Evolutionary conservation across 2,797 vertebrate species (phyloP), one percentile per base, ranked within the genome.

Genomic region (Catamblyrhynchus diadema): DNA sequence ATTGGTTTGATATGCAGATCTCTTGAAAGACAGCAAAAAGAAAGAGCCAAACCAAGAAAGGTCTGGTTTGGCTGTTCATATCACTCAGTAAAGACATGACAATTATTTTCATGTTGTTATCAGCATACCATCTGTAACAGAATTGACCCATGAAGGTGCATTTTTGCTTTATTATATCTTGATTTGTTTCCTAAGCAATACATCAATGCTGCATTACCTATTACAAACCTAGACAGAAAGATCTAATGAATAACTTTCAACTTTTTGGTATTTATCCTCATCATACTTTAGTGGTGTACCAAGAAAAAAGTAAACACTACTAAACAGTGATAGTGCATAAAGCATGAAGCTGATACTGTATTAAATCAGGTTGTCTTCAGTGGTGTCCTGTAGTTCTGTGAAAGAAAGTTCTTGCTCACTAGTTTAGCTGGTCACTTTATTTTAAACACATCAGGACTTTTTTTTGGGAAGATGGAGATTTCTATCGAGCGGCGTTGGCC

Each of bases 401-500:
- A 81, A 81, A 64, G 64, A 20, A 67, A 53, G 37, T 71, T 92
- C 84, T 93, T 95, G 70, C 77, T 93, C 64, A 17, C 69, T 94
- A 85, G 48, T 86, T 89, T 65, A 84, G 75, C 96, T 93, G 65
- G 60, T 80, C 73, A 95, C 66, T 77, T 88, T 67, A 94, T 96
- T 98, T 94, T 65, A 96, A 97, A 96, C 74, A 47, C 93, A 97
- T 88, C 91, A 93, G 94, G 83, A 82, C 86, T 59, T 93, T 92
- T 96, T 95, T 97, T 91, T 74, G 56, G 61, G 91, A 97, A 98
- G 93, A 87, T 91, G 91, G 94, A 97, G 96, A 95, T 98, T 98
- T 97, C 97, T 96, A 93, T 98, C 93, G 5, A 98, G 97, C 89
- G 27, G 95, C 92, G 79, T 98, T 99, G 99, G 98, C 98, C 97